Percentiles rank a stretch among this genome's conserved stretches.
phyloP scores from a whole-genome alignment of 2,797 vertebrate genomes.

The Megalops cyprinoides region DNA sequence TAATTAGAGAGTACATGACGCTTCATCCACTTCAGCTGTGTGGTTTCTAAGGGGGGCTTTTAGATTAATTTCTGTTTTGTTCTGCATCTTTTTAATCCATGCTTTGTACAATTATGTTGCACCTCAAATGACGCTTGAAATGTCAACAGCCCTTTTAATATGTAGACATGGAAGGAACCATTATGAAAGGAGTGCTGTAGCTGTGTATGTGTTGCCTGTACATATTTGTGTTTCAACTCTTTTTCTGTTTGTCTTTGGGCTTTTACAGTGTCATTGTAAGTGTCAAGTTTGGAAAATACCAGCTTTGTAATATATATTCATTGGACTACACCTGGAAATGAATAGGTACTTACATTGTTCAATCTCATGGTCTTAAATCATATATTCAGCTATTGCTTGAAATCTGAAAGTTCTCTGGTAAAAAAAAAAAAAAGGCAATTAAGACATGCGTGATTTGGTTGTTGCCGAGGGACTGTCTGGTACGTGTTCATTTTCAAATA shows the following conservation, averaged over 20 bases:
- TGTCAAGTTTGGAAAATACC: not conserved
- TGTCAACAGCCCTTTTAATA: conserved; percentile 7
- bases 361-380: conserved; percentile 1
- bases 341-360: no score
- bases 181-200: no score
- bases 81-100: not conserved
- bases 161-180: not conserved
- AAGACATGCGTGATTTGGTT: not conserved
- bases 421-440: not conserved
- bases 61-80: not conserved
- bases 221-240: not conserved
- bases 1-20: not conserved
- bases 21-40: not conserved
- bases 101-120: not conserved
- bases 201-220: not conserved
- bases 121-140: not conserved
- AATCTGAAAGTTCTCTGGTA: not conserved
- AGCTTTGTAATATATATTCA: not conserved
- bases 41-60: not conserved
- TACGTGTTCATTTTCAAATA: not conserved
- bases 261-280: not conserved
- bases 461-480: not conserved
- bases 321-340: not conserved
- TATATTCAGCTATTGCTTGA: conserved; percentile 21
- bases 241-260: not conserved